Evolutionary conservation across 2,888 invertebrate species (phyloP).

Genomic region (Ectemnius continuus): DNA sequence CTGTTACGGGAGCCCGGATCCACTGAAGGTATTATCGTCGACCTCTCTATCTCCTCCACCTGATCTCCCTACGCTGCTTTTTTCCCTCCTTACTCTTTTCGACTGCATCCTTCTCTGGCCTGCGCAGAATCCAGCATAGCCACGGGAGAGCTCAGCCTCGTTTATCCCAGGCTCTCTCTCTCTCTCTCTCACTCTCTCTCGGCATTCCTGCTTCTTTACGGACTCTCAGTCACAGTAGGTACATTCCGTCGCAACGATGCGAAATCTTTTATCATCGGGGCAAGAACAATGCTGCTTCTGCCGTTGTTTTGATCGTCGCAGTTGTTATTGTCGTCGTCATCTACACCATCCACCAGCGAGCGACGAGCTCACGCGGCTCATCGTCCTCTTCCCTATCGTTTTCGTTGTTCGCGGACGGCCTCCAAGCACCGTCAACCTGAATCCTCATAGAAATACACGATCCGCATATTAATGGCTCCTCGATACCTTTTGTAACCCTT

Average conservation of each 20-base stretch:
- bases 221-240: constrained; percentile 50
- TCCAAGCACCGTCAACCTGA: constrained; percentile 3
- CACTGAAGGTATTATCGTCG: constrained; percentile 68
- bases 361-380: not conserved
- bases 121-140: not conserved
- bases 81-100: constrained; percentile 48
- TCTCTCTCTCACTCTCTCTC: too few species aligned
- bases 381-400: constrained; percentile 30
- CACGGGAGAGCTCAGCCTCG: constrained; percentile 32
- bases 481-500: constrained; percentile 42
- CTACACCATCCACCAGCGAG: not conserved
- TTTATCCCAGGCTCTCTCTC: constrained; percentile 50
- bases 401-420: not conserved
- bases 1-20: constrained; percentile 59
- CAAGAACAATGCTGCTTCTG: constrained; percentile 61
- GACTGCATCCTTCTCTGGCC: constrained; percentile 7
- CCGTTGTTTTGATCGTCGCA: constrained; percentile 22
- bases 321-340: constrained; percentile 18
- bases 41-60: constrained; percentile 70
- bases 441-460: constrained; percentile 49
- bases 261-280: constrained; percentile 71
- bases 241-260: constrained; percentile 62
- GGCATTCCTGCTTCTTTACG: constrained; percentile 38
- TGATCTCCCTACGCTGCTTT: constrained; percentile 64
- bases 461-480: constrained; percentile 55